Base-by-base conservation (phyloP, 2,888 invertebrate species). In the Orthosia incerta region DNA sequence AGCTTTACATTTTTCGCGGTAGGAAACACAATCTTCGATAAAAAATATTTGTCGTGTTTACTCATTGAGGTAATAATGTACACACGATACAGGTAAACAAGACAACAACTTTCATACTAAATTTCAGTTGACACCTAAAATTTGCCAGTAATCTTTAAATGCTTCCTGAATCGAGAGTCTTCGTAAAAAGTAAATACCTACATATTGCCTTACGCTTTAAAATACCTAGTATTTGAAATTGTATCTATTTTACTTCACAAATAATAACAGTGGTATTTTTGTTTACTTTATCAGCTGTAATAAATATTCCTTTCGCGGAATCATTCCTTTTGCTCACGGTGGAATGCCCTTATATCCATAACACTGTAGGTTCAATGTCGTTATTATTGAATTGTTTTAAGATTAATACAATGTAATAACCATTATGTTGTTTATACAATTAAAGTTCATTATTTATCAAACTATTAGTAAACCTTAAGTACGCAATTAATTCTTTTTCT, bases 301-400 rank as follows among this genome's bases (percentile, higher is more conserved):
- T 15, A 60, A 55, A 56, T 53, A 53, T 50, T 51, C 39, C 11
- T 48, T 15, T 20, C 39, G n/a, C 23, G 7, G 13, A n/a, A 55
- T 62, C 26, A 23, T 15, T 46, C 26, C 56, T 45, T 46, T 66
- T 46, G n/a, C 7, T 74, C 13, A 11, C 15, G 11, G 56, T 65
- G 20, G 55, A 75, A 70, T 57, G 64, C n/a, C 16, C 61, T 53
- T 39, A 65, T 74, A 66, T 69, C 64, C 57, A 53, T 53, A 51
- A 61, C 45, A 57, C 31, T n/a, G 11, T 18, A 26, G 15, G 61
- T 76, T 79, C 55, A 76, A 51, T 63, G 46, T 39, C 20, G 48
- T 59, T 66, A 51, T 59, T 31, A 76, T 79, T 71, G 15, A 80
- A 62, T 79, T 50, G 20, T 48, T 66, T 13, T 16, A 76, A 55